Evolutionary conservation across 2,113 vertebrate species (phyloP).

Genomic region (Chascanopsetta lugubris): DNA sequence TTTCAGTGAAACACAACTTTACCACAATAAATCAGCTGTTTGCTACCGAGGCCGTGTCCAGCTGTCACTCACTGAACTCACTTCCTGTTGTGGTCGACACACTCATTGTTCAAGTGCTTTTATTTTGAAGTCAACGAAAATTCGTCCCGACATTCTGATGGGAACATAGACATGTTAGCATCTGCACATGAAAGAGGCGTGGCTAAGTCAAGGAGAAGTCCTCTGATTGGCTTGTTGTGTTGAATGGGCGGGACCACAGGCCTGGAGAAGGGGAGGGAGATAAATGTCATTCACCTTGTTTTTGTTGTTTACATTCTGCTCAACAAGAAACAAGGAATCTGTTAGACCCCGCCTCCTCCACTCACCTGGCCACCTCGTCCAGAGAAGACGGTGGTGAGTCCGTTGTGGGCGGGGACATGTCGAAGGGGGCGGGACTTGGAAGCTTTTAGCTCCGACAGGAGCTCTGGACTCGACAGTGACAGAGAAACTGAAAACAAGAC

Average conservation of each 20-base stretch:
- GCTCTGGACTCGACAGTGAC: slow-evolving; percentile 56
- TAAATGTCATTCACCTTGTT: neutral
- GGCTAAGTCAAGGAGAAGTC: slow-evolving; percentile 6
- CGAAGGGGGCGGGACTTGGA: slow-evolving; percentile 19
- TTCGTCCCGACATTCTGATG: too few relatives aligned
- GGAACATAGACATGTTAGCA: too few relatives aligned
- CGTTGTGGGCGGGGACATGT: slow-evolving; percentile 2
- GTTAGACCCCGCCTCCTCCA: too few relatives aligned
- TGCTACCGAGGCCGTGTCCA: neutral
- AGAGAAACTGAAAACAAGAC: slow-evolving; percentile 24
- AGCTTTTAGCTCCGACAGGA: slow-evolving; percentile 49
- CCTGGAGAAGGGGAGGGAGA: slow-evolving; percentile 3
- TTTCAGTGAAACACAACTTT: neutral
- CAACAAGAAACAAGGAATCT: too few relatives aligned
- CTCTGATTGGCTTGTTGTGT: slow-evolving; percentile 31
- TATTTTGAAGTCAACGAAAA: too few relatives aligned
- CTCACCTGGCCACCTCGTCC: slow-evolving; percentile 46
- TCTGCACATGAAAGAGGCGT: too few relatives aligned
- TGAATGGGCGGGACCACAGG: neutral
- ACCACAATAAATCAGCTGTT: neutral
- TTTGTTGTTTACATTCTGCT: too few relatives aligned
- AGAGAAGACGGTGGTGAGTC: slow-evolving; percentile 58
- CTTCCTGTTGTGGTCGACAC: too few relatives aligned
- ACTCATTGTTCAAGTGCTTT: too few relatives aligned
- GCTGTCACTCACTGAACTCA: too few relatives aligned